These are phyloP conservation scores for Alcedo atthis DNA, from an alignment of 2,797 vertebrate species.

Conservation along the genomic window DNA sequence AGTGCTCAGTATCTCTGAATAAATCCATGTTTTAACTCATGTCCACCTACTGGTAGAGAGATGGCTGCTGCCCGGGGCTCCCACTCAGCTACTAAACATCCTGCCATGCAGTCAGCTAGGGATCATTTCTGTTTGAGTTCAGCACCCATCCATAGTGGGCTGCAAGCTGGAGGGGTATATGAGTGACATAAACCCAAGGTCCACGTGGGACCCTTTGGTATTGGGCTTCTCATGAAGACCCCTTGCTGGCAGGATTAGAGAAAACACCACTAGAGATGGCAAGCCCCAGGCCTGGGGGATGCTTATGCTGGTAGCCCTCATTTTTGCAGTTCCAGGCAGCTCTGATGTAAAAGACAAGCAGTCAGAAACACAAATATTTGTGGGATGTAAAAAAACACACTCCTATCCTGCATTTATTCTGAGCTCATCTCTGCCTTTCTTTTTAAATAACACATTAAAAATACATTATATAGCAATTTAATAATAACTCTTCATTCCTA, in stretches of 20 bases:
- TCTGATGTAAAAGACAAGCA: background rate
- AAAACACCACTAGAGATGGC: background rate
- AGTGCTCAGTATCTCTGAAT: accelerated
- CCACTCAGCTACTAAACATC: background rate
- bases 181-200: background rate
- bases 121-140: background rate
- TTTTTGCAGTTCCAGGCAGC: background rate
- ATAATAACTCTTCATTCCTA: background rate
- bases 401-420: background rate
- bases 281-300: background rate
- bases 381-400: background rate
- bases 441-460: background rate
- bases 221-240: accelerated
- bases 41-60: background rate
- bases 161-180: accelerated
- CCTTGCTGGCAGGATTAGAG: background rate
- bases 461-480: background rate
- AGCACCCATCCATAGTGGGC: accelerated
- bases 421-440: background rate
- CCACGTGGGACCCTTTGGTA: accelerated
- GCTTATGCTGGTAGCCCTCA: background rate
- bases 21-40: background rate
- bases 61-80: background rate
- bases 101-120: background rate
- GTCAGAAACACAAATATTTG: background rate